Evolutionary conservation across 2,113 vertebrate species (phyloP).

Genomic region (Pseudopipra pipra): DNA sequence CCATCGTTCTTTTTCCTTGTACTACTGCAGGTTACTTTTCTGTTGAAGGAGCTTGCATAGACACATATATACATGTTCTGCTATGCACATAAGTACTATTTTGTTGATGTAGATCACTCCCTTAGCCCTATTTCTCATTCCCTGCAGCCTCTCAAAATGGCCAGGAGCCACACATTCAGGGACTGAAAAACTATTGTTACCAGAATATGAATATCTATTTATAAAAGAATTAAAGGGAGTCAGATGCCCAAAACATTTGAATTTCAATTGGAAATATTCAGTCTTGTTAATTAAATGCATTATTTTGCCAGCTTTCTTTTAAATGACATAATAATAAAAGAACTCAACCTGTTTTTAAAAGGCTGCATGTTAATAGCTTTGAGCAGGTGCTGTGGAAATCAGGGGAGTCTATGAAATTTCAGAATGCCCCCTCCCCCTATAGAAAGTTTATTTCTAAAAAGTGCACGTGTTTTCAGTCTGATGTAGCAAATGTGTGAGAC

Average conservation of each 20-base stretch:
- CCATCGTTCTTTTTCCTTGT: not conserved
- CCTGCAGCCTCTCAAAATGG: not conserved
- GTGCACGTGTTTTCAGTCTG: conserved; percentile 23
- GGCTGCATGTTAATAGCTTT: conserved; percentile 21
- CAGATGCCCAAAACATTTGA: not conserved
- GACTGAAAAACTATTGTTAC: not conserved
- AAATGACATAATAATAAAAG: conserved; percentile 21
- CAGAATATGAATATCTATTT: conserved; percentile 1
- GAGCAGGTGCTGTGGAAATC: conserved; percentile 31
- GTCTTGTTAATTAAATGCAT: not conserved
- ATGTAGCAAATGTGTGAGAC: conserved; percentile 36
- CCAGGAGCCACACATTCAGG: not conserved
- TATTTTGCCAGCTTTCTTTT: conserved; percentile 37
- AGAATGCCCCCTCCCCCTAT: not conserved
- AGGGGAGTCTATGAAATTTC: not conserved
- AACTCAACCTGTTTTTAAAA: conserved; percentile 38
- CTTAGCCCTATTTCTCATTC: not conserved
- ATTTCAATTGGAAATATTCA: conserved; percentile 22
- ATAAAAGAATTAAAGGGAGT: not conserved
- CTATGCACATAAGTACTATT: not conserved
- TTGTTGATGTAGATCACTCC: not conserved
- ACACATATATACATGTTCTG: fast-evolving
- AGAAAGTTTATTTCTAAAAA: conserved; percentile 10
- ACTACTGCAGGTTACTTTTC: not conserved
- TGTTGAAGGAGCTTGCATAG: not conserved